Evolutionary conservation across 2,113 vertebrate species (phyloP).

Genomic region (Mugil cephalus): DNA sequence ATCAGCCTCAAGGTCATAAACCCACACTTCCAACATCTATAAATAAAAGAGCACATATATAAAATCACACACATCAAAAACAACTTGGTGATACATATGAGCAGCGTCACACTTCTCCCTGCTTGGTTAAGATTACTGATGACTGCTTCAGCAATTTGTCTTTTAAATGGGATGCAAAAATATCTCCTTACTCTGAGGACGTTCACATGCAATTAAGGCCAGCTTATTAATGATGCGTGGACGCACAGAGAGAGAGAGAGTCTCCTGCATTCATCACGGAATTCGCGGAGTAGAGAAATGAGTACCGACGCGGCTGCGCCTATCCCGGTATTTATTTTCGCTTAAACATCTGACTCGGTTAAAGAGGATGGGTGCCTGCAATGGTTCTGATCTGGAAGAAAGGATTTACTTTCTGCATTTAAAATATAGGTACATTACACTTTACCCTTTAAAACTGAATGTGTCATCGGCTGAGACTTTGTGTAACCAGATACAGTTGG

Average conservation of each 20-base stretch:
- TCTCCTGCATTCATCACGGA: conserved; percentile 33
- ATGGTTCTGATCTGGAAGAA: background rate
- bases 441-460: background rate
- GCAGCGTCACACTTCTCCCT: conserved; percentile 1
- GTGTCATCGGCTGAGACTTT: too few species aligned
- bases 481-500: too few species aligned
- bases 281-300: background rate
- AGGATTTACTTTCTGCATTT: background rate
- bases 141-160: conserved; percentile 52
- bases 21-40: background rate
- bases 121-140: conserved; percentile 34
- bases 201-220: conserved; percentile 54
- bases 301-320: background rate
- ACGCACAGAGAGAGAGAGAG: conserved; percentile 14
- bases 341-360: background rate
- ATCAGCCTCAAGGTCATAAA: too few species aligned
- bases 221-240: conserved; percentile 38
- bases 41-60: background rate
- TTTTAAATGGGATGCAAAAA: conserved; percentile 51
- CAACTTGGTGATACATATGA: background rate
- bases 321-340: conserved; percentile 1
- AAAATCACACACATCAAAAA: background rate
- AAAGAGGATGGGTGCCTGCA: background rate
- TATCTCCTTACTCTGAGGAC: conserved; percentile 49
- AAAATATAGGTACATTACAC: background rate